These are phyloP conservation scores for Gortyna flavago DNA, from an alignment of 2,888 invertebrate genomes.

Conservation along the genomic window DNA sequence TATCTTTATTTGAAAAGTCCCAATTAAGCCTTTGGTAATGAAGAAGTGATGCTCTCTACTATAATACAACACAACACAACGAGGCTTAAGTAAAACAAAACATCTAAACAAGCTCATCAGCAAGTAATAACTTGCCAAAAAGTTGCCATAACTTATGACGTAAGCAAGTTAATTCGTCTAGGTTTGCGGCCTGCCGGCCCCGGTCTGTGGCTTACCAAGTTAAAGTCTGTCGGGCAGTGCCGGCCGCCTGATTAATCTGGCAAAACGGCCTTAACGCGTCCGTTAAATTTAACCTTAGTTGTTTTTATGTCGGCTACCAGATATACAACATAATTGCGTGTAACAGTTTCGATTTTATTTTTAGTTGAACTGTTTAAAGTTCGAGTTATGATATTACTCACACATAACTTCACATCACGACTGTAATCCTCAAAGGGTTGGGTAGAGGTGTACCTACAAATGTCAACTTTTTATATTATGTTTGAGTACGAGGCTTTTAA, in stretches of 20 bases:
- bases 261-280: conserved; percentile 53
- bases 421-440: background rate
- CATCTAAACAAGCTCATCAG: conserved; percentile 7
- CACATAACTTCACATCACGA: no score
- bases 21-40: background rate
- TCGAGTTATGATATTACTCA: background rate
- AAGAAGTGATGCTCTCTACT: background rate
- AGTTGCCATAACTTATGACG: conserved; percentile 49
- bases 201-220: conserved; percentile 57
- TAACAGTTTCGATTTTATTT: conserved; percentile 44
- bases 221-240: conserved; percentile 47
- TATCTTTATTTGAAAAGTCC: background rate
- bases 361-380: conserved; percentile 21
- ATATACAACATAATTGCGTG: conserved; percentile 35
- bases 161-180: conserved; percentile 56
- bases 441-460: no score
- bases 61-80: background rate
- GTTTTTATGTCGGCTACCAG: conserved; percentile 43
- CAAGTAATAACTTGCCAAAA: conserved; percentile 22
- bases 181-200: conserved; percentile 28
- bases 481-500: no score
- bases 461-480: no score
- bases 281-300: conserved; percentile 68
- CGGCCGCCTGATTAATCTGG: conserved; percentile 61
- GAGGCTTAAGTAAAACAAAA: background rate